Conservation (phyloP, 2,888 invertebrate species). For the Drosophila borealis region DNA sequence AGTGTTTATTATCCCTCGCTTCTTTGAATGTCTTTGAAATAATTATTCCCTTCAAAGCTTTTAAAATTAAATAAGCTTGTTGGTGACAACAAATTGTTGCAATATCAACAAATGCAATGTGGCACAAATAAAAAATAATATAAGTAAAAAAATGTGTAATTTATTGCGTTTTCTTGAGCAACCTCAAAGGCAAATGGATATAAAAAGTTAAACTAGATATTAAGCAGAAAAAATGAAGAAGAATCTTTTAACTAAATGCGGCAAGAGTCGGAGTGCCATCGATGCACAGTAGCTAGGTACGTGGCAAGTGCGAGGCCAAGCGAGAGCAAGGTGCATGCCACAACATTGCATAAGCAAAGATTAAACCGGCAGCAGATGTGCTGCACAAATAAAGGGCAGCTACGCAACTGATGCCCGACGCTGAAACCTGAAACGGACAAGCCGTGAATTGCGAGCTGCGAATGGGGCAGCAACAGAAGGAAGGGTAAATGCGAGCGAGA, state of each 20-base stretch:
- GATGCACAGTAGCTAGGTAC: background rate
- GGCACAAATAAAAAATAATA: no score
- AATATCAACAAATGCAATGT: no score
- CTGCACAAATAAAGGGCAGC: conserved; percentile 49
- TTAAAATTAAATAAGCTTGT: no score
- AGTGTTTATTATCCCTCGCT: no score
- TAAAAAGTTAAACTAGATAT: no score
- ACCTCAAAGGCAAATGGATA: no score
- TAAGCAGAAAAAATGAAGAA: no score
- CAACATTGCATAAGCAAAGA: conserved; percentile 58
- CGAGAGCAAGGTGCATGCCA: conserved; percentile 49
- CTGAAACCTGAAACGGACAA: conserved; percentile 43
- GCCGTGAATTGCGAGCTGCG: conserved; percentile 9
- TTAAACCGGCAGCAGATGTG: conserved; percentile 54
- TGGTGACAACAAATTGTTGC: no score
- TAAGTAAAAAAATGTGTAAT: no score
- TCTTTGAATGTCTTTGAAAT: no score
- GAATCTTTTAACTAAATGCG: conserved; percentile 4
- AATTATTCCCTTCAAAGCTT: no score
- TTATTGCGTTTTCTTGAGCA: no score
- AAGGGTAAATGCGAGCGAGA: background rate
- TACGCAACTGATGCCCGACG: conserved; percentile 4
- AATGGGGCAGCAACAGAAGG: conserved; percentile 21
- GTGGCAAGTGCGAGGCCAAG: background rate
- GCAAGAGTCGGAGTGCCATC: background rate